These are phyloP conservation scores for chimpanzee (Pan troglodytes) DNA, from an alignment of 2,113 vertebrate genomes.

Conservation along the genomic window NHGRI_mPanTro3-v2.1_pri NC_072401.2:88552501-88553000, in stretches of 20 bases:
- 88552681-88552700: not conserved
- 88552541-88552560: not conserved
- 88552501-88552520: not conserved
- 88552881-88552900: not conserved
- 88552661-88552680: not conserved
- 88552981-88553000: not conserved
- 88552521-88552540: not conserved
- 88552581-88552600: not conserved
- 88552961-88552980: not conserved
- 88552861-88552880: not conserved
- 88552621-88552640: not conserved
- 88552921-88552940: not conserved
- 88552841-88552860: not conserved
- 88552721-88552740: not conserved
- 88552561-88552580: not conserved
- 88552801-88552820: not conserved
- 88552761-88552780: not conserved
- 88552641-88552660: not conserved
- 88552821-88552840: not conserved
- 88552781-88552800: constrained; percentile 32
- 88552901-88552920: not conserved
- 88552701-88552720: not conserved
- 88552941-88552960: constrained; percentile 15
- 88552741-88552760: not conserved
- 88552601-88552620: not conserved